A percentile compares a stretch with the other conserved stretches of the same genome.
These are phyloP conservation scores for Trichogramma dendrolimi DNA, from an alignment of 2,888 invertebrate species.

Conservation along the genomic window DNA sequence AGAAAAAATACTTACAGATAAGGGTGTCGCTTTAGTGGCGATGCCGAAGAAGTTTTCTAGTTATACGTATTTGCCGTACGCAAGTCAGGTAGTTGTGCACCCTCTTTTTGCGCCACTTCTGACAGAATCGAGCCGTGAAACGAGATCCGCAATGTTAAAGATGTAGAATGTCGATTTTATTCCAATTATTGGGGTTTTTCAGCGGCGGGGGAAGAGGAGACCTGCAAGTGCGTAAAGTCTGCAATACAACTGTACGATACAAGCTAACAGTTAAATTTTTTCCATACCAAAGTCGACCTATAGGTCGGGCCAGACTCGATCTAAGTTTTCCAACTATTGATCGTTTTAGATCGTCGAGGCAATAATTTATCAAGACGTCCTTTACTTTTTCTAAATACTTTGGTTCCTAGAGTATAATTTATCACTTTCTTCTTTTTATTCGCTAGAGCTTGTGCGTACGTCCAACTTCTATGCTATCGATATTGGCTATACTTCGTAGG, in stretches of 20 bases:
- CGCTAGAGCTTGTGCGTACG: background rate
- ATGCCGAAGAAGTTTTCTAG: slow-evolving; percentile 49
- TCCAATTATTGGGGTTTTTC: slow-evolving; percentile 48
- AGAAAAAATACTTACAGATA: slow-evolving; percentile 34
- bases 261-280: slow-evolving; percentile 13
- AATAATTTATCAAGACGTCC: slow-evolving; percentile 23
- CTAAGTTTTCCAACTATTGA: slow-evolving; percentile 31
- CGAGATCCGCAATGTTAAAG: slow-evolving; percentile 44
- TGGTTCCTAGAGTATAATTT: background rate
- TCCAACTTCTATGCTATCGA: background rate
- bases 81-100: slow-evolving; percentile 31
- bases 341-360: slow-evolving; percentile 21
- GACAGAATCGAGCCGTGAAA: slow-evolving; percentile 53
- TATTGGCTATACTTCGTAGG: too few relatives aligned
- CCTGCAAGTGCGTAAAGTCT: too few relatives aligned
- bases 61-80: slow-evolving; percentile 32
- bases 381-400: slow-evolving; percentile 1
- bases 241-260: slow-evolving; percentile 14
- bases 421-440: slow-evolving; percentile 1
- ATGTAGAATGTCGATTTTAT: slow-evolving; percentile 39
- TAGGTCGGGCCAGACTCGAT: slow-evolving; percentile 21
- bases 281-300: background rate
- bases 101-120: slow-evolving; percentile 35
- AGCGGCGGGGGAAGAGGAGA: background rate
- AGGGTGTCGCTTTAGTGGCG: slow-evolving; percentile 28